Conservation (phyloP, 2,113 vertebrate species). For the Hystrix brachyura region DNA sequence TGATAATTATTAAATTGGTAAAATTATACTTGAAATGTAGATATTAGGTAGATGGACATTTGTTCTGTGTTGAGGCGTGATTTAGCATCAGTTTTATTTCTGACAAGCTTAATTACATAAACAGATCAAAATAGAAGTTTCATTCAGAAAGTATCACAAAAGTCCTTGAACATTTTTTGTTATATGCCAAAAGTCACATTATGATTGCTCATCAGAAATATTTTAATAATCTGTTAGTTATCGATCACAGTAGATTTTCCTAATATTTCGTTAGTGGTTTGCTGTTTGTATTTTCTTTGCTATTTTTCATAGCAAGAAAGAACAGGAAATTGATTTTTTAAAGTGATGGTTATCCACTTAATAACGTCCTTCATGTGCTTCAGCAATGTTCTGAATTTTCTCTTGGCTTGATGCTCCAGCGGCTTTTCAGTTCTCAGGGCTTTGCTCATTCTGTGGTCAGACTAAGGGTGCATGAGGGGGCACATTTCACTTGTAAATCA, state of each 20-base stretch:
- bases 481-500: not conserved
- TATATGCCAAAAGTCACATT: not conserved
- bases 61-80: not conserved
- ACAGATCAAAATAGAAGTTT: not conserved
- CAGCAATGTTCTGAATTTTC: not conserved
- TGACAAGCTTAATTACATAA: not conserved
- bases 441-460: not conserved
- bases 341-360: not conserved
- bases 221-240: not conserved
- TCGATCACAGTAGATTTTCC: not conserved
- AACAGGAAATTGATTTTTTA: not conserved
- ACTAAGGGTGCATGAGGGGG: no score
- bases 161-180: not conserved
- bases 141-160: not conserved
- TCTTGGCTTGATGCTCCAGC: not conserved
- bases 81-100: slow-evolving; percentile 26
- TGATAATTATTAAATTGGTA: slow-evolving; percentile 11
- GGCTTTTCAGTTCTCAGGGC: not conserved
- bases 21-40: not conserved
- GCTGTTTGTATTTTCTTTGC: not conserved
- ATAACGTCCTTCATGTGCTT: not conserved
- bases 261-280: not conserved
- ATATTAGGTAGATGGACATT: not conserved
- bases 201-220: not conserved
- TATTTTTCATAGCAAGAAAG: not conserved